Base-by-base conservation (phyloP, 1,140 invertebrate genomes). In the Polyergus mexicanus region DNA sequence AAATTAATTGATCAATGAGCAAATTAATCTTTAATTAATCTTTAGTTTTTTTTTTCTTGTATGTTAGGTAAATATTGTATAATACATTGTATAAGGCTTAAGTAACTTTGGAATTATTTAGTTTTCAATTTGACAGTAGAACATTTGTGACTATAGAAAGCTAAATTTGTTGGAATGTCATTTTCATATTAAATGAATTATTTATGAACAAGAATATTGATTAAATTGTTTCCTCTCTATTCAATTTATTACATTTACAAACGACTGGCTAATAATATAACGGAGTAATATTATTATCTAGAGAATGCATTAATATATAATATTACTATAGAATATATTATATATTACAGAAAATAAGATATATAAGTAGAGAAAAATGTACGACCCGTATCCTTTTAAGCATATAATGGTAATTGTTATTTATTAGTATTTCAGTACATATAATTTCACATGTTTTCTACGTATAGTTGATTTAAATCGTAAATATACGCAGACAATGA, bases 161-260 rank as follows among this genome's bases (percentile, higher is more conserved):
- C 11, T 4, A 63, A 19, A 63, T 76, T n/a, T 63, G 11, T 77
- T 44, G 11, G 41, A 28, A 76, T n/a, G 25, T 63, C 16, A 41
- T 63, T 62, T 63, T 19, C 11, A 77, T 77, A 32, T 66, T 56
- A n/a, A 66, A 32, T 78, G 25, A 51, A 66, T 78, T 78, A 35
- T 78, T 63, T 8, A 5, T 6, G 1, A 41, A 28, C 22, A 76
- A 63, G 22, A 19, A 65, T 77, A 22, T 77, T 63, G 58, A 44
- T 44, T 44, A 22, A 19, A 80, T 80, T 16, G 44, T 69, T 69
- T 54, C 25, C 25, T 78, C 35, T 41, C 0, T 32, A 32, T 44
- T n/a, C 8, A 3, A 32, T 41, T 7, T 16, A 63, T 60, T 75
- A 41, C 13, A 75, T 32, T 19, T 16, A 76, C 16, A 76, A 22